phyloP scores from a whole-genome alignment of 1,140 invertebrate species.

The Bombus soroeensis region DNA sequence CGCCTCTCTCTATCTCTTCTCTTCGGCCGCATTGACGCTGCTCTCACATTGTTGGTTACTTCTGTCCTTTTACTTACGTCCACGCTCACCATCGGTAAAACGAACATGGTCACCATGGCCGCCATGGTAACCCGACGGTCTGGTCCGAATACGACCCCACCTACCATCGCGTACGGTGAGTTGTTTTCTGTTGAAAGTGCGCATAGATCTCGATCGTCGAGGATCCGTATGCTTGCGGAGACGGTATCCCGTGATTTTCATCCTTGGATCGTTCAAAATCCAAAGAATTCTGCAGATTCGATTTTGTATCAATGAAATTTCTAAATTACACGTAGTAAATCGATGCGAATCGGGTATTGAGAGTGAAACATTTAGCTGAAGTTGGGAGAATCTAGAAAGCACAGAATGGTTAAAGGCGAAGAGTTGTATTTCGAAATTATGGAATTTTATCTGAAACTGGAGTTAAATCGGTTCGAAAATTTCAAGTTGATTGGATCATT shows the following conservation, averaged over 20 bases:
- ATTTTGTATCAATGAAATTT: no score
- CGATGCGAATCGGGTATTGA: no score
- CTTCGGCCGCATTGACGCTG: conserved; percentile 80
- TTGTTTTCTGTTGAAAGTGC: conserved; percentile 77
- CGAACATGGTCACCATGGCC: conserved; percentile 72
- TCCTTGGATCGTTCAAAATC: not conserved
- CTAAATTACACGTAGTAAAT: no score
- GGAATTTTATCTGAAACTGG: no score
- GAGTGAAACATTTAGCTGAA: no score
- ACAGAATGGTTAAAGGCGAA: no score
- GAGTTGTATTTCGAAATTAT: no score
- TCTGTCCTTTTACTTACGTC: conserved; percentile 82
- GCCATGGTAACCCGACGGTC: conserved; percentile 78
- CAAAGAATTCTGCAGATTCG: no score
- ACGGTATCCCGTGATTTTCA: not conserved
- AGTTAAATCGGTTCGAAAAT: no score
- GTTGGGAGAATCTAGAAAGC: no score
- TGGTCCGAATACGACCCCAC: conserved; percentile 78
- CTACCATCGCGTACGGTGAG: conserved; percentile 82
- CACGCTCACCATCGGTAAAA: conserved; percentile 75
- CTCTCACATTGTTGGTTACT: conserved; percentile 83
- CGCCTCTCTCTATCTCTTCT: conserved; percentile 61
- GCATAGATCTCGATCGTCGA: conserved; percentile 61
- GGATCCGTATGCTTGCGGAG: not conserved
- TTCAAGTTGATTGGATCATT: no score